Conservation (phyloP, 2,888 invertebrate genomes). For the Hipparchia sbordonii region DNA sequence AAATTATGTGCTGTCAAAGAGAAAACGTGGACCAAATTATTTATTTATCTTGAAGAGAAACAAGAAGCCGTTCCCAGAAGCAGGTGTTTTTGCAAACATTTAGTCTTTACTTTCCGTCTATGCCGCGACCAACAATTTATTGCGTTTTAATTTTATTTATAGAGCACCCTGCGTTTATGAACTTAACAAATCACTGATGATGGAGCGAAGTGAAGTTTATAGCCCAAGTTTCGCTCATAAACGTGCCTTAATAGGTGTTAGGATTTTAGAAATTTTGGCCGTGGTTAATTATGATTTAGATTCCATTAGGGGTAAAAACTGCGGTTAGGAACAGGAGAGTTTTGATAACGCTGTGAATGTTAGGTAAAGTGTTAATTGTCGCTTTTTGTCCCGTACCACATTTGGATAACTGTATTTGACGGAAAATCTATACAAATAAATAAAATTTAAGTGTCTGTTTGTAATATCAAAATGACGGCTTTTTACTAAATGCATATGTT, state of each 20-base stretch:
- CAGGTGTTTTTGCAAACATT: slow-evolving; percentile 37
- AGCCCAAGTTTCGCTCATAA: slow-evolving; percentile 23
- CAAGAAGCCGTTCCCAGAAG: slow-evolving; percentile 17
- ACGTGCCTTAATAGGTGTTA: slow-evolving; percentile 12
- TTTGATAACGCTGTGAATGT: background rate
- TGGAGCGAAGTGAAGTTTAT: slow-evolving; percentile 25
- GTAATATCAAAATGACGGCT: too few species aligned
- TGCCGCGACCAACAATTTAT: slow-evolving; percentile 39
- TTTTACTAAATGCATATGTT: too few species aligned
- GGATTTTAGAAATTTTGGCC: slow-evolving; percentile 16
- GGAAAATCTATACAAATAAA: too few species aligned
- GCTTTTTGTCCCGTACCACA: slow-evolving; percentile 1
- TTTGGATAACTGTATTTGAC: too few species aligned
- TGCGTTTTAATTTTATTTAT: slow-evolving; percentile 47
- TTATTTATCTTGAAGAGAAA: slow-evolving; percentile 7
- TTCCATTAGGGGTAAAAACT: slow-evolving; percentile 13
- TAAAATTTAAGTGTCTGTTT: too few species aligned
- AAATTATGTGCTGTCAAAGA: slow-evolving; percentile 5
- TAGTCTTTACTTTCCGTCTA: slow-evolving; percentile 29
- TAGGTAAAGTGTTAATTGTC: background rate
- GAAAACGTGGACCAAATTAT: slow-evolving; percentile 3
- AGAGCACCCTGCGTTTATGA: slow-evolving; percentile 35
- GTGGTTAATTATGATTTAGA: slow-evolving; percentile 26
- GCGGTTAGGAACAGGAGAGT: background rate
- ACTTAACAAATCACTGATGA: slow-evolving; percentile 33